Conservation (phyloP, 2,888 invertebrate genomes). For the Lacanobia wlatinum region DNA sequence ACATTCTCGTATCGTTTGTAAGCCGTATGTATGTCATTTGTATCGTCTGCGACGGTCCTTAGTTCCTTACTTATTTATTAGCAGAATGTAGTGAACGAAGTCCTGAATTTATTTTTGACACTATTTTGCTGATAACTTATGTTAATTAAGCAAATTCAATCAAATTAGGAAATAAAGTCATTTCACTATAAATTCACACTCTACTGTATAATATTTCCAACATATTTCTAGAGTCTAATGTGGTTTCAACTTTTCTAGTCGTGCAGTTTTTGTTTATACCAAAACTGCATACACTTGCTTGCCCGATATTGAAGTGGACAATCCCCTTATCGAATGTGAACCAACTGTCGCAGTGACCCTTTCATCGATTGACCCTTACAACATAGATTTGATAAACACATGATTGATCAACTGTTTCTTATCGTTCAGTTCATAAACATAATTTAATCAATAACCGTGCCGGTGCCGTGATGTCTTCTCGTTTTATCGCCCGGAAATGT, state of each 20-base stretch:
- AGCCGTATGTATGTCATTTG: slow-evolving; percentile 53
- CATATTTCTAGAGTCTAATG: no score
- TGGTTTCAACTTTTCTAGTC: no score
- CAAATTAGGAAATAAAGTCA: not conserved
- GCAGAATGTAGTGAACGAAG: slow-evolving; percentile 12
- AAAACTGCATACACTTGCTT: not conserved
- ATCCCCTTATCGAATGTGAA: slow-evolving; percentile 1
- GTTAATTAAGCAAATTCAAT: not conserved
- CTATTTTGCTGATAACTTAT: not conserved
- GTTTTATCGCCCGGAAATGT: slow-evolving; percentile 30
- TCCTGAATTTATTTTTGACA: not conserved
- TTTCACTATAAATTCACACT: no score
- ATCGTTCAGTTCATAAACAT: slow-evolving; percentile 6
- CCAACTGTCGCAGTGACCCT: slow-evolving; percentile 8
- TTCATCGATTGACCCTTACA: slow-evolving; percentile 23
- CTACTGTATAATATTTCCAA: no score
- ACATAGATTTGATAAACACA: slow-evolving; percentile 19
- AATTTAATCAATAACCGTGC: slow-evolving; percentile 13
- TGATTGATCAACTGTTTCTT: slow-evolving; percentile 17
- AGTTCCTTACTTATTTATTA: slow-evolving; percentile 39
- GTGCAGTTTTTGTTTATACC: no score
- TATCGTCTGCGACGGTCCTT: slow-evolving; percentile 41
- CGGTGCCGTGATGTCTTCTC: not conserved
- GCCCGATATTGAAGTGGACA: not conserved
- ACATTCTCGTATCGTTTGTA: slow-evolving; percentile 52